phyloP scores from a whole-genome alignment of 2,113 vertebrate genomes.

The Charadrius vociferus region DNA sequence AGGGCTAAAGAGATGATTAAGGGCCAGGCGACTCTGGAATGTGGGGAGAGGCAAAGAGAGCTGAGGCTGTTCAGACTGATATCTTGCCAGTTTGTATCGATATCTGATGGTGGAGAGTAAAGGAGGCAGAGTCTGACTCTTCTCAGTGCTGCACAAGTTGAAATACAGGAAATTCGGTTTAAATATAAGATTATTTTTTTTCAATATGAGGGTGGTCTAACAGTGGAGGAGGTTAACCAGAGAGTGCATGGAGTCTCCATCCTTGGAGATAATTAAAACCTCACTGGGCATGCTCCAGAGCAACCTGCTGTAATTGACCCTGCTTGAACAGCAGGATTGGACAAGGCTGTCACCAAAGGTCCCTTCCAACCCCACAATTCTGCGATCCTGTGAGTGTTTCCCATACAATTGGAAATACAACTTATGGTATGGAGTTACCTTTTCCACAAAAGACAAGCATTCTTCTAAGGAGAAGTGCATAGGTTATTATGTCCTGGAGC shows the following conservation, averaged over 20 bases:
- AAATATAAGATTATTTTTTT: not conserved
- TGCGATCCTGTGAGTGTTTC: not conserved
- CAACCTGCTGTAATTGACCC: not conserved
- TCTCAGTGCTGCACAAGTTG: not conserved
- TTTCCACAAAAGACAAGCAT: not conserved
- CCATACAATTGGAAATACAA: not conserved
- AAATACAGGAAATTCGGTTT: not conserved
- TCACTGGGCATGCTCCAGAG: not conserved
- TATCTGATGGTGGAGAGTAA: too few relatives aligned
- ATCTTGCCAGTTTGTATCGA: too few relatives aligned
- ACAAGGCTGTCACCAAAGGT: not conserved
- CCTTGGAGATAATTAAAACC: not conserved
- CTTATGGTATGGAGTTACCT: not conserved
- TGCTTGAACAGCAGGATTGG: not conserved
- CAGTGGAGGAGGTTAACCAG: not conserved
- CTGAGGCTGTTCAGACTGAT: too few relatives aligned
- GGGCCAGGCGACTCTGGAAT: too few relatives aligned
- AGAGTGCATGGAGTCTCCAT: not conserved
- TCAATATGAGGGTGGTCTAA: not conserved
- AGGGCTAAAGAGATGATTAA: too few relatives aligned
- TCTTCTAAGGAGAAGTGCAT: not conserved
- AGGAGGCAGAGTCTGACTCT: too few relatives aligned
- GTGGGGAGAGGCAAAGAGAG: too few relatives aligned
- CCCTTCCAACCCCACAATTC: not conserved
- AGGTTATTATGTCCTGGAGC: constrained; percentile 17